phyloP scores from a whole-genome alignment of 2,113 vertebrate species.

The Dipodomys spectabilis region DNA sequence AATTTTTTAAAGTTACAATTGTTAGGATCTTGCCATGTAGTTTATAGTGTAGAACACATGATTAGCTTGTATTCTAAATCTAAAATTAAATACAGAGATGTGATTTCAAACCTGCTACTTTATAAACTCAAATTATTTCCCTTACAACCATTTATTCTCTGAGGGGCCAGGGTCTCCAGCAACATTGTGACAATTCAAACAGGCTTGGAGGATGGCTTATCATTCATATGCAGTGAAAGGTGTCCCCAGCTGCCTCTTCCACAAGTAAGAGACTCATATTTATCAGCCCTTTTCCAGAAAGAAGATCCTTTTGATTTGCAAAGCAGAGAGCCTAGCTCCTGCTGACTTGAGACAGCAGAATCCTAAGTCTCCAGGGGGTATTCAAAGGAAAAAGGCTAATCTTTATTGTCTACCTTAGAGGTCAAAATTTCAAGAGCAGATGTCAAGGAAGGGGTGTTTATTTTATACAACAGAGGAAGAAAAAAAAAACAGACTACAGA shows the following conservation, averaged over 20 bases:
- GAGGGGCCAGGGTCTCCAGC: neutral
- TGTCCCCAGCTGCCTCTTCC: constrained; percentile 84
- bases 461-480: constrained; percentile 45
- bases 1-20: neutral
- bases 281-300: constrained; percentile 83
- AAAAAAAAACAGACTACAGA: constrained; percentile 1
- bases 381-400: constrained; percentile 50
- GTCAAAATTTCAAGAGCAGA: constrained; percentile 75
- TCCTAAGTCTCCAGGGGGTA: constrained; percentile 51
- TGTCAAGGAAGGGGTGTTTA: constrained; percentile 58
- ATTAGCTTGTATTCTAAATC: neutral
- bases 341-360: constrained; percentile 56
- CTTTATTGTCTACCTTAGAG: constrained; percentile 44
- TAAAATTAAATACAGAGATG: constrained; percentile 22
- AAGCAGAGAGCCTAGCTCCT: constrained; percentile 82
- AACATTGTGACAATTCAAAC: constrained; percentile 79
- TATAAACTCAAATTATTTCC: constrained; percentile 20
- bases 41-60: neutral
- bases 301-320: constrained; percentile 78
- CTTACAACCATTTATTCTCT: constrained; percentile 1
- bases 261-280: constrained; percentile 74
- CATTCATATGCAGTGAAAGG: constrained; percentile 91
- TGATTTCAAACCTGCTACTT: constrained; percentile 14
- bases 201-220: constrained; percentile 80
- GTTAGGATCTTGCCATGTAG: neutral